Evolutionary conservation across 2,113 vertebrate species (phyloP), one percentile per base, ranked within the genome.

Genomic region (Perccottus glenii): DNA sequence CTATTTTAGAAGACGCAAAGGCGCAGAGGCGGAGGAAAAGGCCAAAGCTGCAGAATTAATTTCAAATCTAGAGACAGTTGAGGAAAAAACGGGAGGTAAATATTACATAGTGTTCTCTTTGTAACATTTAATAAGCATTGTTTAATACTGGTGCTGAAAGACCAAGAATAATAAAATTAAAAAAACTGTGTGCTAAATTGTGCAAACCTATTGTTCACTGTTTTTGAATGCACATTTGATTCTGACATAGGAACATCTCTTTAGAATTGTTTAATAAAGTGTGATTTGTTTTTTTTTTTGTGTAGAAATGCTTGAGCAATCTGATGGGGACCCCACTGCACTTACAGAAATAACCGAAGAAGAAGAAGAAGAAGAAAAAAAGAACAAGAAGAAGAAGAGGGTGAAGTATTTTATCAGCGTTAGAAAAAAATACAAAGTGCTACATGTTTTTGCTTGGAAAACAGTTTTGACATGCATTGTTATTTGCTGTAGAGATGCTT

Each of bases 1-100:
- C 64, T 49, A 59, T 92, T 92, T 64, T 84, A 96, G 94, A 73
- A 56, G 15, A 8, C 77, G 15, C 82, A 69, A 56, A 47, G 66
- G 19, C 19, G 19, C 72, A n/a, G 70, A 90, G 65, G 90, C 75
- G 53, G 49, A 86, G 45, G 62, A 12, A 63, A 81, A 61, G 14
- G 33, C 33, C 2, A 45, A 83, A 50, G 33, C 56, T 27, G 71
- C 88, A 70, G 81, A 90, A 16, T 60, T 68, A 0, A 62, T 14
- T 57, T 80, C 73, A 11, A 75, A 81, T 48, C 14, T 84, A 19
- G 69, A 87, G 11, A 36, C 52, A 51, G 61, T 84, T 48, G 67
- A 40, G 1, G 85, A 81, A 14, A 87, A 89, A 78, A n/a, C 51
- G 66, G 80, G 92, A 87, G 84, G 88, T 89, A 77, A 82, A 57